Evolutionary conservation across 2,797 vertebrate genomes (phyloP).

Genomic region (Sebastes diploproa): DNA sequence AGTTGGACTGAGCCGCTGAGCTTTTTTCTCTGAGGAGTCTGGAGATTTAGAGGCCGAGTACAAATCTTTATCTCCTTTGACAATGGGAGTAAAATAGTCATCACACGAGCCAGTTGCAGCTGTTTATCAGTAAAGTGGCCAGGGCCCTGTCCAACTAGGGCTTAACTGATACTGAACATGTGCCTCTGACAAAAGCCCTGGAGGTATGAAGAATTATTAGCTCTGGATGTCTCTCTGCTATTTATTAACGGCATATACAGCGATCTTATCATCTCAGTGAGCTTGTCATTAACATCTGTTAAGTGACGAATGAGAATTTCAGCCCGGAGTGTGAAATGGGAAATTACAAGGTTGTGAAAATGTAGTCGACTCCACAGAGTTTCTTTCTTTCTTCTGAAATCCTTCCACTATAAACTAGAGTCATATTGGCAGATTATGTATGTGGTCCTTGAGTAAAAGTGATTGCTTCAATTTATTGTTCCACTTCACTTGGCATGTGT

Average conservation of each 20-base stretch:
- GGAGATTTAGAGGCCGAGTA: constrained; percentile 45
- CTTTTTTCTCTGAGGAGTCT: background rate
- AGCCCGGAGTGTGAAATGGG: background rate
- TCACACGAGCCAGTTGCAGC: constrained; percentile 41
- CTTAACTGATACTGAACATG: constrained; percentile 66
- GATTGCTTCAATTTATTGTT: constrained; percentile 57
- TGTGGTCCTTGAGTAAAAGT: constrained; percentile 44
- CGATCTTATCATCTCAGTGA: background rate
- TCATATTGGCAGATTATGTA: constrained; percentile 41
- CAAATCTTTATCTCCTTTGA: constrained; percentile 52
- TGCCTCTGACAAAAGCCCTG: constrained; percentile 46
- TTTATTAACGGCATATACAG: background rate
- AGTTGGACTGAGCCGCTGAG: constrained; percentile 20
- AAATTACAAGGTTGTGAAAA: background rate
- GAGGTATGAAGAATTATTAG: constrained; percentile 10
- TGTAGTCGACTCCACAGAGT: background rate
- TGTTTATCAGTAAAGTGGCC: constrained; percentile 55
- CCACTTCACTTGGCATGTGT: constrained; percentile 34
- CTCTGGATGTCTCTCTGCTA: background rate
- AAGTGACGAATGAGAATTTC: background rate
- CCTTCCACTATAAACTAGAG: constrained; percentile 21
- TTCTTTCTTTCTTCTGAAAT: constrained; percentile 21
- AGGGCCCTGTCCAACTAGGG: constrained; percentile 31
- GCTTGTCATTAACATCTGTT: constrained; percentile 3
- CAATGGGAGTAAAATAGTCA: constrained; percentile 60